Evolutionary conservation across 2,113 vertebrate species (phyloP), one percentile per base, ranked within the genome.

Genomic region (Ariopsis seemanni): DNA sequence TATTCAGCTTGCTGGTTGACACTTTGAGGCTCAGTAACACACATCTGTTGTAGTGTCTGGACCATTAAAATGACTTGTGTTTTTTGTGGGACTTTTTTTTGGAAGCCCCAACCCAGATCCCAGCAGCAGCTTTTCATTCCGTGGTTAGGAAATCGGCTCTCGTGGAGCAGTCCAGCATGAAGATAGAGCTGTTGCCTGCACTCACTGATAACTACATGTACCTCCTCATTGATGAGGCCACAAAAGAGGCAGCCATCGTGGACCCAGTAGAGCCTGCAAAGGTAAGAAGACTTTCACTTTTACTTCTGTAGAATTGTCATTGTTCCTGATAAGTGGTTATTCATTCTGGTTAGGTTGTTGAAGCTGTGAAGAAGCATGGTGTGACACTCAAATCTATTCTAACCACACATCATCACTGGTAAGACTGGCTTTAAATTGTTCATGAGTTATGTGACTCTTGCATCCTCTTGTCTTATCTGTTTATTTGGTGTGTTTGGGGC

Each of bases 161-260:
- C 0, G 88, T 97, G 89, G 82, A 92, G 1, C 96, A 97, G 89
- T 91, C 88, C 78, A 17, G 93, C 91, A 99, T 99, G 98, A 98
- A 94, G 96, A 89, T 99, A 10, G 97, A 98, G 91, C 88, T 98
- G 0, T 92, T 99, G 8, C 98, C 98, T 0, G 98, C 98, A 0
- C 97, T 99, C 87, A 96, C 95, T 0, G 98, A 99, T 94, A 99
- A 99, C 94, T 99, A 99, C 94, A 99, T 99, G 98, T 99, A 99
- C 93, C 97, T 99, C 7, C 93, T 99, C 81, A 97, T 99, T 0
- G 98, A 99, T 1, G 94, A 94, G 72, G 96, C 97, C 65, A 96
- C 96, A 9, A 96, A 88, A 89, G 97, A 99, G 90, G 98, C 97
- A 0, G 98, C 98, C 5, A 91, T 99, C 0, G 97, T 99, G 0